A percentile compares a stretch with the other conserved stretches of the same genome.
Evolutionary conservation across 2,888 invertebrate species (phyloP).

Genomic region (Tetramorium bicarinatum): DNA sequence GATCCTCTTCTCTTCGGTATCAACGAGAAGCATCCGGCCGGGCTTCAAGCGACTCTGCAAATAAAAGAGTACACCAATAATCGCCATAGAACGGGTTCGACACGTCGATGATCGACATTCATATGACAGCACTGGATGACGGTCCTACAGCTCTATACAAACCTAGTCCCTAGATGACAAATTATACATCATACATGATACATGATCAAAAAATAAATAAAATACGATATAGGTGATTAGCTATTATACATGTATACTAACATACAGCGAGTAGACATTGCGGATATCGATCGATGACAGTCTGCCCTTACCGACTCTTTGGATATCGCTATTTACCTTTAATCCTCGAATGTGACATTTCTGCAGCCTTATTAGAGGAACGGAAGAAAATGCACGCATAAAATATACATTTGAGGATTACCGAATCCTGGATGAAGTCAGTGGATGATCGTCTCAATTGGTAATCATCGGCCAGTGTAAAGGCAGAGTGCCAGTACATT

Average conservation of each 20-base stretch:
- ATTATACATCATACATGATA: constrained; percentile 82
- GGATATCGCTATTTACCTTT: background rate
- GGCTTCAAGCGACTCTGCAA: constrained; percentile 97
- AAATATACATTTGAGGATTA: constrained; percentile 34
- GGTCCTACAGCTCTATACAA: constrained; percentile 84
- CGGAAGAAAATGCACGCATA: background rate
- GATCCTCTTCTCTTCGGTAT: constrained; percentile 95
- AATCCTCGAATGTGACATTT: constrained; percentile 15
- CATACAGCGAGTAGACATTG: constrained; percentile 69
- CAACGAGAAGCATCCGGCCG: constrained; percentile 98
- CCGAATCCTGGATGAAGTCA: constrained; percentile 17
- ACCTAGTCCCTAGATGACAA: constrained; percentile 84
- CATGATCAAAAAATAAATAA: constrained; percentile 84
- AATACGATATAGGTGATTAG: constrained; percentile 78
- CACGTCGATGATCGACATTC: constrained; percentile 73
- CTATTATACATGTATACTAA: constrained; percentile 64
- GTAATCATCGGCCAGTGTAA: constrained; percentile 54
- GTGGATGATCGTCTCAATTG: constrained; percentile 23
- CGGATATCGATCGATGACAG: constrained; percentile 67
- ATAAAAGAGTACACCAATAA: constrained; percentile 80
- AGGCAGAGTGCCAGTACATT: constrained; percentile 73
- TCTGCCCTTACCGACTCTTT: constrained; percentile 70
- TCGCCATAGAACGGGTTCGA: constrained; percentile 74
- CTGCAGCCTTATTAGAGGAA: background rate
- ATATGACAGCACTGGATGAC: constrained; percentile 83